These are phyloP conservation scores for Drosophila barbarae DNA, from an alignment of 2,888 invertebrate genomes.

Conservation along the genomic window DNA sequence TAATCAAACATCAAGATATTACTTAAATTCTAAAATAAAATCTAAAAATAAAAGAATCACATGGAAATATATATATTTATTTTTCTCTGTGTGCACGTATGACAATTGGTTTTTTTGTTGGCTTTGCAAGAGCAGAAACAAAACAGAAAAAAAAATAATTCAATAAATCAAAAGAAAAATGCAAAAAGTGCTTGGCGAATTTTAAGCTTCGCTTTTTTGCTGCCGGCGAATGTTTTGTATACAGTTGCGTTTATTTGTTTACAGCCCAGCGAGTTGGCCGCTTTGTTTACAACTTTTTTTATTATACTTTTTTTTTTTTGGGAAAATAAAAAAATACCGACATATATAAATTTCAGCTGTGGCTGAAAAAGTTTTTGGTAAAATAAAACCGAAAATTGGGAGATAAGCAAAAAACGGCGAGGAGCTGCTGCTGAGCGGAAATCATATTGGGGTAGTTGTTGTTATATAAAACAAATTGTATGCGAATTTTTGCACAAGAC, in stretches of 20 bases:
- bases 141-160: slow-evolving; percentile 36
- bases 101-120: slow-evolving; percentile 17
- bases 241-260: slow-evolving; percentile 39
- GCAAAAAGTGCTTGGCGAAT: slow-evolving; percentile 45
- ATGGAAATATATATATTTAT: background rate
- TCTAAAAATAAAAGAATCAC: too few relatives aligned
- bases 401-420: slow-evolving; percentile 66
- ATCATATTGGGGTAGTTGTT: slow-evolving; percentile 68
- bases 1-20: too few relatives aligned
- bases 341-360: slow-evolving; percentile 12
- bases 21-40: background rate
- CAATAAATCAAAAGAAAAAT: slow-evolving; percentile 43
- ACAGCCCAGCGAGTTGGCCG: slow-evolving; percentile 22
- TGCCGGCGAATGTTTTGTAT: slow-evolving; percentile 29
- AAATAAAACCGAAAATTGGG: slow-evolving; percentile 48
- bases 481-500: slow-evolving; percentile 47
- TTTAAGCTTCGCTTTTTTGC: slow-evolving; percentile 37
- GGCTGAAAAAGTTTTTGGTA: slow-evolving; percentile 24
- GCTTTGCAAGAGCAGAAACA: slow-evolving; percentile 10
- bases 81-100: slow-evolving; percentile 8
- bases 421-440: slow-evolving; percentile 55
- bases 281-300: slow-evolving; percentile 38
- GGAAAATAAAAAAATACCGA: slow-evolving; percentile 9
- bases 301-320: background rate
- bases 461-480: slow-evolving; percentile 69